Evolutionary conservation across 1,140 invertebrate species (phyloP).

Genomic region (Nebria ingens): DNA sequence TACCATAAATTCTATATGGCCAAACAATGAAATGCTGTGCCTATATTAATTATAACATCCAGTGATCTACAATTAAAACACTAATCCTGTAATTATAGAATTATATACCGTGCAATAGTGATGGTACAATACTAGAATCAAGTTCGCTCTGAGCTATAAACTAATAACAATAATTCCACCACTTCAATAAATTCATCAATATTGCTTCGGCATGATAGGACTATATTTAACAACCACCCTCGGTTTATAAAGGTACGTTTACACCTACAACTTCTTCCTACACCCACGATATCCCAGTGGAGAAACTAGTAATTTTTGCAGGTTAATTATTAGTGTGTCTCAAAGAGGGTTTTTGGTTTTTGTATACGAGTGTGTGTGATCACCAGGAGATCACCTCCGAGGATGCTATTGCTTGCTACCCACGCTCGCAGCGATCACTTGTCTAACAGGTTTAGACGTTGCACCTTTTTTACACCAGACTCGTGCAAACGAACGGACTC

Average conservation of each 20-base stretch:
- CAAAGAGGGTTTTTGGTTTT: not conserved
- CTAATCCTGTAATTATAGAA: no score
- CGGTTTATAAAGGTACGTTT: not conserved
- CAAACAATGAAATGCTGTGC: no score
- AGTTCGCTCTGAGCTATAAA: not conserved
- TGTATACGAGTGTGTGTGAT: not conserved
- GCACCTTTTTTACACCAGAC: not conserved
- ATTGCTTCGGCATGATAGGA: not conserved
- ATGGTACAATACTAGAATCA: no score
- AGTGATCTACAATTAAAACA: no score
- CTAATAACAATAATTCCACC: not conserved
- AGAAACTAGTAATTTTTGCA: not conserved
- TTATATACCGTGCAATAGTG: no score
- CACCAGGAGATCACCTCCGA: not conserved
- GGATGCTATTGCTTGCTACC: not conserved
- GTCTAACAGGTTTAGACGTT: conserved; percentile 4
- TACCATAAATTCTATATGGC: no score
- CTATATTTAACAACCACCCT: conserved; percentile 4
- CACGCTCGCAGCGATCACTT: not conserved
- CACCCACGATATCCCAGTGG: not conserved
- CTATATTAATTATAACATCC: no score
- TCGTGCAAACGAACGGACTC: not conserved
- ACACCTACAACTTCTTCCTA: not conserved
- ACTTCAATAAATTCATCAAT: conserved; percentile 7
- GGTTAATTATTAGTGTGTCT: not conserved